phyloP scores from a whole-genome alignment of 1,140 invertebrate genomes.

The Cephus cinctus region DNA sequence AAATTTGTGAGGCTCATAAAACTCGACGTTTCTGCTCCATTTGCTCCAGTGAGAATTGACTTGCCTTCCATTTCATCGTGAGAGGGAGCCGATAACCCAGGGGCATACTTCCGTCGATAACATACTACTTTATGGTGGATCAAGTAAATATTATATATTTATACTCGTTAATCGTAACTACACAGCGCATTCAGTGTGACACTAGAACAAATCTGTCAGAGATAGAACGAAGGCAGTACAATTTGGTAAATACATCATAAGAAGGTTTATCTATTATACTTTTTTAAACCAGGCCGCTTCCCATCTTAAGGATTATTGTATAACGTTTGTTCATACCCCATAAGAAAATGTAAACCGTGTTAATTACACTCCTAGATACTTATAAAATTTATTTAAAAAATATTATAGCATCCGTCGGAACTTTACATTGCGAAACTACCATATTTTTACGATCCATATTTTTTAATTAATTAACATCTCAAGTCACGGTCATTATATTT shows the following conservation, averaged over 20 bases:
- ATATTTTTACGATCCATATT: no score
- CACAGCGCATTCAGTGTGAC: neutral
- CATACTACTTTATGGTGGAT: neutral
- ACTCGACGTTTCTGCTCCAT: neutral
- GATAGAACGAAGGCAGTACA: neutral
- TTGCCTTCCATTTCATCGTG: neutral
- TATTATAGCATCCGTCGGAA: no score
- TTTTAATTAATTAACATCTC: no score
- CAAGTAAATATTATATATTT: neutral
- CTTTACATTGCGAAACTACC: no score
- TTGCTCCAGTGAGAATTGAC: neutral
- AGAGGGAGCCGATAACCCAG: slow-evolving; percentile 12
- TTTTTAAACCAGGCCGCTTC: neutral
- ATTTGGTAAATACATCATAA: neutral
- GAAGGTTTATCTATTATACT: neutral
- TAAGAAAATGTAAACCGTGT: no score
- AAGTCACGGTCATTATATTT: no score
- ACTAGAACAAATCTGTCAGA: neutral
- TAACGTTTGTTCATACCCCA: no score
- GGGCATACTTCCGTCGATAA: slow-evolving; percentile 13
- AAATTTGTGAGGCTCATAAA: no score
- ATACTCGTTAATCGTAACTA: neutral
- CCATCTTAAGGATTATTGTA: no score
- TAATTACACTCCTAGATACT: no score
- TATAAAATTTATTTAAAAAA: no score